Evolutionary conservation across 1,140 invertebrate genomes (phyloP), one percentile per base, ranked within the genome.

Genomic region (Heliconius melpomene): DNA sequence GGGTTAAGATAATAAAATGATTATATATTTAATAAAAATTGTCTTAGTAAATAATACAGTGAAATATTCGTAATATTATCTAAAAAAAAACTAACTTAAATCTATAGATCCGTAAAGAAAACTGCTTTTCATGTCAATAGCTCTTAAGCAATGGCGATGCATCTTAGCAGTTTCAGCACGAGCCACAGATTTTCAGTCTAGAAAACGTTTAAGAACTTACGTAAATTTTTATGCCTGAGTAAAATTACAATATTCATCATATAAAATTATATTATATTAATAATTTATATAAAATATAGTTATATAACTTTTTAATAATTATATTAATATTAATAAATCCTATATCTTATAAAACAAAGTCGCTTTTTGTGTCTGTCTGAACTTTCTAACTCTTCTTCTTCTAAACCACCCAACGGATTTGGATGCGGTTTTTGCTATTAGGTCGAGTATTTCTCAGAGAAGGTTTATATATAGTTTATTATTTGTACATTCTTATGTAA

Each of bases 121-220:
- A n/a, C n/a, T n/a, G 60, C 13, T 66, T 66, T 66, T 18, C 13
- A 29, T 66, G 60, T 66, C 60, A 66, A 66, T 66, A 66, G 60
- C 60, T 29, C 60, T 66, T 66, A 66, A 66, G 60, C 26, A 29
- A 26, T 66, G 60, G 9, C 60, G 60, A 66, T 66, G 60, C 60
- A 66, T 66, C 60, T 66, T 66, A 66, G 60, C 60, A 66, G 60
- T 66, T 66, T 29, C 3, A 16, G 60, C 60, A 66, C 26, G 26
- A 66, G 13, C 60, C 60, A 66, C 23, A 16, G 60, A 66, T 66
- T 29, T 66, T 7, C 11, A 16, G 29, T 66, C 26, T 66, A 29
- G 60, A 66, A 66, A 66, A 29, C 26, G 60, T 16, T 29, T 66
- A 66, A 66, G n/a, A 66, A 8, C 13, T 23, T 26, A 29, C 26